Percentiles rank a stretch among this genome's conserved stretches.
These are phyloP conservation scores for Macrochelys suwanniensis DNA, from an alignment of 2,797 vertebrate genomes.

Conservation along the genomic window DNA sequence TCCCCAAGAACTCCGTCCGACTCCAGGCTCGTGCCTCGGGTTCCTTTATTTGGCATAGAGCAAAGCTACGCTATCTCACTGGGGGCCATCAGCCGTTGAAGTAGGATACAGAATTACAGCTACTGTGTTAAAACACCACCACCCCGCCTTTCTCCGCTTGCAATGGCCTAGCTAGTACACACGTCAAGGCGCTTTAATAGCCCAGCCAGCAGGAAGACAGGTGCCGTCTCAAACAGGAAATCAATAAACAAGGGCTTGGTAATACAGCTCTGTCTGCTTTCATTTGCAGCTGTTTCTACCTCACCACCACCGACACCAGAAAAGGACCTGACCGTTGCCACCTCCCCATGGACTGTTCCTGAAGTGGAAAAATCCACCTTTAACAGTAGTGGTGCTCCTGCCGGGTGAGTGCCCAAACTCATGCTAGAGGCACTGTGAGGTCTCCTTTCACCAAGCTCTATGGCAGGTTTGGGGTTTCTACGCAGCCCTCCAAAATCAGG, in stretches of 20 bases:
- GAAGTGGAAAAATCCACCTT: background rate
- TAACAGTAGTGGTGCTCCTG: background rate
- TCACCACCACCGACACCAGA: background rate
- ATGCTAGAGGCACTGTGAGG: too few species aligned
- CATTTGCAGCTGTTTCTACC: background rate
- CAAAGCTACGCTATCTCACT: too few species aligned
- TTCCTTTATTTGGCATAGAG: too few species aligned
- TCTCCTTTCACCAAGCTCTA: background rate
- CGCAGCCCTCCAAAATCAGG: background rate
- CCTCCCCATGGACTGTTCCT: background rate
- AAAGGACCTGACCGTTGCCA: background rate
- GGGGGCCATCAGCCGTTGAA: too few species aligned
- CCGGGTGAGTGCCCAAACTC: background rate
- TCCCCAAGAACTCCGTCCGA: too few species aligned
- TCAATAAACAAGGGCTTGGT: background rate
- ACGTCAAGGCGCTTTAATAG: background rate
- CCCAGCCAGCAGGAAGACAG: background rate
- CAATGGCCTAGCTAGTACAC: background rate
- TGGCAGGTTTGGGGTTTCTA: background rate
- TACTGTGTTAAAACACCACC: background rate
- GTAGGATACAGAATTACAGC: background rate
- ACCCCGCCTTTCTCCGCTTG: background rate
- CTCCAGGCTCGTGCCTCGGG: too few species aligned
- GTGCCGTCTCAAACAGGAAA: fast-evolving
- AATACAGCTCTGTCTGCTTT: background rate